Evolutionary conservation across 2,797 vertebrate species (phyloP), one percentile per base, ranked within the genome.

Genomic region (Falco concolor): DNA sequence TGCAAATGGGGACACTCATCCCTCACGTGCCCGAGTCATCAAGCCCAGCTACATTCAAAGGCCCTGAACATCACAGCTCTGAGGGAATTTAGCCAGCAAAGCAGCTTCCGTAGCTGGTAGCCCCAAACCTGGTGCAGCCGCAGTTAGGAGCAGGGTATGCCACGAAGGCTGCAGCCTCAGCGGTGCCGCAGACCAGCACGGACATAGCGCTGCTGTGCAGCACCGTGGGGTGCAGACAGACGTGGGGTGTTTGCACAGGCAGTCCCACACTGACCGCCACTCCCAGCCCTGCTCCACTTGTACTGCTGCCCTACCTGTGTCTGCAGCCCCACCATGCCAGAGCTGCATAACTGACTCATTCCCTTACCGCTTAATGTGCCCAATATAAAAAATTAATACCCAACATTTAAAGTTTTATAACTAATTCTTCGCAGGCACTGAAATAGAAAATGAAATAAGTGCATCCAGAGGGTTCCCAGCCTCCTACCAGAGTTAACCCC

Each of bases 391-490:
- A 56, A 82, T 36, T 38, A 47, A 67, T 54, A 80, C 1, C 6
- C 54, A 56, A n/a, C 64, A 89, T 61, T 94, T 61, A 59, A 91
- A 52, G 30, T 88, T 94, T 91, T 65, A 49, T 70, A 83, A 61
- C 27, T 34, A 64, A 49, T 38, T 74, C 0, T 96, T 65, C 63
- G 59, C 59, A 78, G 18, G 67, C 14, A 21, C 44, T 47, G 28
- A 64, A 90, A 79, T 4, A 69, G 59, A 56, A 93, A 85, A 70
- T 36, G 7, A 82, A 79, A 5, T 69, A 34, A 77, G 25, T 38
- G 22, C 49, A 52, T 61, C 60, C 1, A 3, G 68, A 90, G 60
- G 24, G 34, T 65, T 27, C 70, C 44, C 45, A 49, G 38, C 12
- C 38, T 75, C 53, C 50, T 28, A 25, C 16, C 30, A n/a, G 65